These are phyloP conservation scores for Helleia helle DNA, from an alignment of 2,888 invertebrate genomes.

Conservation along the genomic window DNA sequence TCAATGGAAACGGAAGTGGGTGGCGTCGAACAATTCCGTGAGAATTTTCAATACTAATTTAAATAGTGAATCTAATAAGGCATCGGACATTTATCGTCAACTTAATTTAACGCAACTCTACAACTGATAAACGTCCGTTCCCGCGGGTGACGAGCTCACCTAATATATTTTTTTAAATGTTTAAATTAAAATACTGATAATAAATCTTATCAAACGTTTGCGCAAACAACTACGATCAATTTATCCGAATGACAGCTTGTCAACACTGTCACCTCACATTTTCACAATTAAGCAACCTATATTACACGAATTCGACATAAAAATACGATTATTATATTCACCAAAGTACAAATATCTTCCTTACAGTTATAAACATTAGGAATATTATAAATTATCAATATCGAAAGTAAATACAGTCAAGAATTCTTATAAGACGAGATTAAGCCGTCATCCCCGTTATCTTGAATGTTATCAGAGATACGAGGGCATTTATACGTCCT, in stretches of 20 bases:
- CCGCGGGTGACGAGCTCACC: constrained; percentile 32
- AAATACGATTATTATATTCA: constrained; percentile 28
- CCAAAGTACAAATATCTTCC: constrained; percentile 28
- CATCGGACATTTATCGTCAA: neutral
- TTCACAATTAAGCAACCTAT: constrained; percentile 70
- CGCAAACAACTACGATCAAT: constrained; percentile 70
- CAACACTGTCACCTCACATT: constrained; percentile 63
- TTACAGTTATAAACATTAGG: constrained; percentile 26
- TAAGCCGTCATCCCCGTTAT: constrained; percentile 69
- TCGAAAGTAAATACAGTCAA: constrained; percentile 44
- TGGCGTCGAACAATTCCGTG: constrained; percentile 47
- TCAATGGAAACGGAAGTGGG: constrained; percentile 53
- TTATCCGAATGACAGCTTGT: constrained; percentile 65
- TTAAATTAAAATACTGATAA: constrained; percentile 63
- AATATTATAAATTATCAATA: constrained; percentile 23
- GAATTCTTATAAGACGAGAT: constrained; percentile 67
- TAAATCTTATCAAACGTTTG: constrained; percentile 62
- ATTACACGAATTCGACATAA: constrained; percentile 47
- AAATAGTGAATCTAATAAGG: constrained; percentile 1
- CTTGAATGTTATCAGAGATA: constrained; percentile 51
- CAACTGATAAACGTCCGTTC: constrained; percentile 40
- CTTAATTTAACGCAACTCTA: constrained; percentile 17
- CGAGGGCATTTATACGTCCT: constrained; percentile 28
- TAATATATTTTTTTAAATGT: constrained; percentile 25
- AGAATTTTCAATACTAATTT: constrained; percentile 3